Evolutionary conservation across 92 coral and sea anemone species (phyloP).

Genomic region (Parazoanthus swiftii): DNA sequence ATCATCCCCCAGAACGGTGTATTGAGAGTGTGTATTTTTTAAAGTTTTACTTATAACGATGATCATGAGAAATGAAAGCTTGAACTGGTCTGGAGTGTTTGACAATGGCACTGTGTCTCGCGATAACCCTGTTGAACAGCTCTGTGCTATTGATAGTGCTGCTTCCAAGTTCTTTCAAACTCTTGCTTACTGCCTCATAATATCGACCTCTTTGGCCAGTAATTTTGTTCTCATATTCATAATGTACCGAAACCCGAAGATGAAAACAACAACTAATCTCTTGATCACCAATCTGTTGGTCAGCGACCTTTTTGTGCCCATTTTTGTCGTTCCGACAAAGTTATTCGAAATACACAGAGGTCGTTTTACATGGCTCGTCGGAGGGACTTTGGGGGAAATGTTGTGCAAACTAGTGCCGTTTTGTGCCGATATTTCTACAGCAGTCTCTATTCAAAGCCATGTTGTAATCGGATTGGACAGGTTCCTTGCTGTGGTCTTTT

Average conservation of each 20-base stretch:
- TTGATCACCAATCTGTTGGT: conserved; percentile 5
- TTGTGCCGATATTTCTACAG: conserved; percentile 8
- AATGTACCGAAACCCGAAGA: background rate
- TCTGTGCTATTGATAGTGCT: background rate
- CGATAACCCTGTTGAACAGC: background rate
- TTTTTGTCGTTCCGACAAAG: conserved; percentile 3
- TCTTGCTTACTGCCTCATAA: conserved; percentile 3
- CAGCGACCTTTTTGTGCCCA: conserved; percentile 2
- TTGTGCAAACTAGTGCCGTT: conserved; percentile 9
- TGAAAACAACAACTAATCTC: conserved; percentile 1
- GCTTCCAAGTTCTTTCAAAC: conserved; percentile 1
- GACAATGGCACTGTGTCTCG: background rate
- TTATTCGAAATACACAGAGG: conserved; percentile 2
- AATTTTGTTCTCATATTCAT: background rate
- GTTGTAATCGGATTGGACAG: conserved; percentile 5
- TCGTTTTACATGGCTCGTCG: background rate
- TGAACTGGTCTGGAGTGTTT: background rate
- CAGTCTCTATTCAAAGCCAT: conserved; percentile 18
- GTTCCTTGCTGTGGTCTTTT: conserved; percentile 7
- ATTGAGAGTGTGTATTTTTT: background rate
- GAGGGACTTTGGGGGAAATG: background rate
- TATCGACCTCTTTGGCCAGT: background rate
- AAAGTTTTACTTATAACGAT: background rate
- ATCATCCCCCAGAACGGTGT: background rate
- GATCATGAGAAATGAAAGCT: background rate